Base-by-base conservation (phyloP, 2,113 vertebrate species). In the Sterrhoptilus dennistouni region DNA sequence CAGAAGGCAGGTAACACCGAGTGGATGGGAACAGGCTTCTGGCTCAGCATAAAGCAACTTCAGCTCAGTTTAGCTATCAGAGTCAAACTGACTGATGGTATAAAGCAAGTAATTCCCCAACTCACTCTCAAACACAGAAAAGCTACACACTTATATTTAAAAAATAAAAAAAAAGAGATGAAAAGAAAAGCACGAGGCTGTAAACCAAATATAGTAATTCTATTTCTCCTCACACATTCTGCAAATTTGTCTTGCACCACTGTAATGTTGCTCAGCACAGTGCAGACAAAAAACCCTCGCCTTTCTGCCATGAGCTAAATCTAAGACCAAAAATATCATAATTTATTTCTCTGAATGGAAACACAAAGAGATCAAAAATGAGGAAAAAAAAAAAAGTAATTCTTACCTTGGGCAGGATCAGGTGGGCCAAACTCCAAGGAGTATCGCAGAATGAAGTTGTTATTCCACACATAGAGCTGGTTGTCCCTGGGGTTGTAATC, bases 401-500 rank as follows among this genome's bases (percentile, higher is more conserved):
- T 76, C 98, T 98, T 99, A 99, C 99, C 99, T 98, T 99, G 99
- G 93, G 99, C 99, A 95, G 99, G 99, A 97, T 99, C 99, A 38
- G 99, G 99, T 44, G 99, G 99, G 91, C 99, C 99, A 71, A 99
- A 99, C 94, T 99, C 99, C 97, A 99, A 98, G 92, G 99, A 99
- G 80, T 99, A 99, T 85, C 99, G 98, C 96, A 99, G 98, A 96
- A 99, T 99, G 98, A 99, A 99, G 98, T 99, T 99, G 98, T 99
- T 99, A 98, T 99, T 99, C 99, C 99, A 99, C 78, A 99, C 99
- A 13, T 99, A 99, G 8, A 99, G 98, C 87, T 99, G 99, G 97
- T 99, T 99, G 97, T 99, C 99, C 97, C 99, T 98, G 65, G 99
- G 99, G 97, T 99, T 99, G 97, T 99, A 99, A 98, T 99, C 99